Conservation (phyloP, 2,797 vertebrate species). For the Lepidocolaptes lacrymiger region DNA sequence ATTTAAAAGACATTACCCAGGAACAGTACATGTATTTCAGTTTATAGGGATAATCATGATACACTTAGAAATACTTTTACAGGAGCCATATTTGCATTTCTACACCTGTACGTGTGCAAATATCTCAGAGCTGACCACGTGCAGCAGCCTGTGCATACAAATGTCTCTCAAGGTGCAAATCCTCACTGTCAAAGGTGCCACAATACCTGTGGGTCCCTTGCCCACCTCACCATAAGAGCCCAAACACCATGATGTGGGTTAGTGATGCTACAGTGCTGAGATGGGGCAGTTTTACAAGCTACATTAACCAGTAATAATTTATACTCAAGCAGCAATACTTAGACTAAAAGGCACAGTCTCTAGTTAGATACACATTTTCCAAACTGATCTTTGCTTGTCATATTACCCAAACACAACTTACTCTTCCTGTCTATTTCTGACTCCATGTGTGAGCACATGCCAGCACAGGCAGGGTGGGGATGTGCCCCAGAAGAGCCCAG, state of each 20-base stretch:
- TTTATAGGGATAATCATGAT: fast-evolving
- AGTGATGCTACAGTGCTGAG: background rate
- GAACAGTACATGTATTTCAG: fast-evolving
- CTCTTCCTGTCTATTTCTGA: background rate
- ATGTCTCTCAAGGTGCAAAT: background rate
- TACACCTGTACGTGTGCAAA: fast-evolving
- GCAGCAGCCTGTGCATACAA: background rate
- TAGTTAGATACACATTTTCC: background rate
- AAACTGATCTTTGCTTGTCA: background rate
- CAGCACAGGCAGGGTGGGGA: background rate
- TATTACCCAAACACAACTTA: background rate
- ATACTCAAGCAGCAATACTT: background rate
- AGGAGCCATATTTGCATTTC: fast-evolving
- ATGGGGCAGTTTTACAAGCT: background rate
- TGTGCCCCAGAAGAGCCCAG: too few relatives aligned
- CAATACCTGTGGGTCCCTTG: background rate
- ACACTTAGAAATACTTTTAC: background rate
- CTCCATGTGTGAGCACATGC: fast-evolving
- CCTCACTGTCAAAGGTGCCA: background rate
- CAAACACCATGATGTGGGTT: fast-evolving
- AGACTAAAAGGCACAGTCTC: background rate
- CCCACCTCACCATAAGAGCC: background rate
- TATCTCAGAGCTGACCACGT: fast-evolving
- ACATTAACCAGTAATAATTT: background rate
- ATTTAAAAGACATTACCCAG: background rate